Evolutionary conservation across 2,888 invertebrate genomes (phyloP).

Genomic region (Nemoura dubitans): DNA sequence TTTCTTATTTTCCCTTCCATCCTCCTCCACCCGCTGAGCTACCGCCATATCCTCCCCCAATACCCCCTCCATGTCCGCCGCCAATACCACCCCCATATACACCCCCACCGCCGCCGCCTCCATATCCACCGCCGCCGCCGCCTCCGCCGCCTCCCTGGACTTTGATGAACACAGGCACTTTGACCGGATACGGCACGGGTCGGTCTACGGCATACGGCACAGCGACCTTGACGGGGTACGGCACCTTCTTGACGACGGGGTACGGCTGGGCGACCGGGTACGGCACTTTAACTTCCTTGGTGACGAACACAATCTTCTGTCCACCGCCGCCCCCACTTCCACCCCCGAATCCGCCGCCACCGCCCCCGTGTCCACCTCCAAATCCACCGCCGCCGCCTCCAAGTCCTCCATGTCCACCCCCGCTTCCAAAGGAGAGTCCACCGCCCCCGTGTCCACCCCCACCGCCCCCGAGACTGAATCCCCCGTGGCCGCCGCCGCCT

Average conservation of each 20-base stretch:
- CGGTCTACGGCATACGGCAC: constrained; percentile 41
- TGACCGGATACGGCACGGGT: constrained; percentile 41
- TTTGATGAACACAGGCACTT: constrained; percentile 45
- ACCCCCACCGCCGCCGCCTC: neutral
- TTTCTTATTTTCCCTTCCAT: neutral
- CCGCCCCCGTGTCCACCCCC: neutral
- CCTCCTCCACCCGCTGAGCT: neutral
- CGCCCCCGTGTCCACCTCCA: constrained; percentile 17
- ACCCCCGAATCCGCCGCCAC: constrained; percentile 31
- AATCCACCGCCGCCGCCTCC: constrained; percentile 2
- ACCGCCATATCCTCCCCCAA: neutral
- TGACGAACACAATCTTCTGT: constrained; percentile 23
- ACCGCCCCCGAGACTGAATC: constrained; percentile 13
- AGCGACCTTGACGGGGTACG: constrained; percentile 30
- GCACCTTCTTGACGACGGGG: constrained; percentile 41
- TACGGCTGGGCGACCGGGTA: constrained; percentile 47
- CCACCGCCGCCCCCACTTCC: constrained; percentile 25
- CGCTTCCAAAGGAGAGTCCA: neutral
- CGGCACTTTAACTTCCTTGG: constrained; percentile 43
- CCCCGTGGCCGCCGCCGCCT: constrained; percentile 36
- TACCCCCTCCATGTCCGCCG: neutral
- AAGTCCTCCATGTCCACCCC: constrained; percentile 18
- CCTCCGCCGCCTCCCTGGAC: constrained; percentile 21
- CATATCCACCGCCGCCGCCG: constrained; percentile 33
- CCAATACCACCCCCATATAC: neutral